Conservation (phyloP, 2,797 vertebrate genomes). For the Sebastes dallii region DNA sequence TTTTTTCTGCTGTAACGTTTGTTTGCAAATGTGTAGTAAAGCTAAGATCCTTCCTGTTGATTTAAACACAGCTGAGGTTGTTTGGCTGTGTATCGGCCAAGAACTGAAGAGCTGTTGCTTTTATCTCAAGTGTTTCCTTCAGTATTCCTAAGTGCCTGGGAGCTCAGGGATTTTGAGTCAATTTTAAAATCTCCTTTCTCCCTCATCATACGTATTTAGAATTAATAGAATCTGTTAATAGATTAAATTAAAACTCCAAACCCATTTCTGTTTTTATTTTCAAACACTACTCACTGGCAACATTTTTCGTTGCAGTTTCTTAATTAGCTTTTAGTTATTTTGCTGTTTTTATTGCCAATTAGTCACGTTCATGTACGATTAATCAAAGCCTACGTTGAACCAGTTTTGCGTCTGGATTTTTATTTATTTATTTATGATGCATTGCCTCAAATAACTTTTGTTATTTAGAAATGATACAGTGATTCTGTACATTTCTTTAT, state of each 20-base stretch:
- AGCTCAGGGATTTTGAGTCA: slow-evolving; percentile 70
- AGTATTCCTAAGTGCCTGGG: slow-evolving; percentile 73
- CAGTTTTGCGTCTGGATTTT: slow-evolving; percentile 18
- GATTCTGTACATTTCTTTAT: slow-evolving; percentile 22
- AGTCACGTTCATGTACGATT: not conserved
- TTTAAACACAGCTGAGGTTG: not conserved
- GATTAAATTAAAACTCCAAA: slow-evolving; percentile 7
- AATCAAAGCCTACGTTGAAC: slow-evolving; percentile 21
- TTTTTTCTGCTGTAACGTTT: slow-evolving; percentile 25
- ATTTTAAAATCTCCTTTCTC: slow-evolving; percentile 38
- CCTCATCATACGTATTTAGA: slow-evolving; percentile 19
- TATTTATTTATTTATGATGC: slow-evolving; percentile 68
- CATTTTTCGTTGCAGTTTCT: slow-evolving; percentile 27
- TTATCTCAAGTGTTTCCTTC: slow-evolving; percentile 25
- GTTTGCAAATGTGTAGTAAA: not conserved
- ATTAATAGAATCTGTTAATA: not conserved
- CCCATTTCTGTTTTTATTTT: slow-evolving; percentile 7
- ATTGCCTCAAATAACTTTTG: slow-evolving; percentile 7
- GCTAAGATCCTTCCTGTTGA: not conserved
- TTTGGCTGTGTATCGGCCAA: not conserved
- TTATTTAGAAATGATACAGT: slow-evolving; percentile 40
- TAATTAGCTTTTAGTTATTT: slow-evolving; percentile 15
- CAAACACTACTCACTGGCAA: slow-evolving; percentile 21
- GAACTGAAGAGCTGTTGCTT: slow-evolving; percentile 17
- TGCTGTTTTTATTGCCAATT: slow-evolving; percentile 26